Evolutionary conservation across 2,797 vertebrate species (phyloP).

Genomic region (Catamblyrhynchus diadema): DNA sequence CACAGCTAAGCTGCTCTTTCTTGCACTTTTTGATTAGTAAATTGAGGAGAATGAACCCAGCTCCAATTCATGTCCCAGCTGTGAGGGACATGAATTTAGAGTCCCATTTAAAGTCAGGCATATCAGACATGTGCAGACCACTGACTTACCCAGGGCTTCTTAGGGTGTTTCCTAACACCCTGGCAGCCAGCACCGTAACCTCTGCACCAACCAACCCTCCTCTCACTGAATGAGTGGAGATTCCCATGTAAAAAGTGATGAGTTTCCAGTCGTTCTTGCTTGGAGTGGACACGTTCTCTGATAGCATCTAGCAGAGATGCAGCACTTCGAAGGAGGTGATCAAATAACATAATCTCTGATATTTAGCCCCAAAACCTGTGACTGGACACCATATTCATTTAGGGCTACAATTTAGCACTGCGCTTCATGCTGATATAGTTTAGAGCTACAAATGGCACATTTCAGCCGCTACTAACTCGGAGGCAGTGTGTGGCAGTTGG

Average conservation of each 20-base stretch:
- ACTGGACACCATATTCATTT: not conserved
- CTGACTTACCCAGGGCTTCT: not conserved
- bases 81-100: not conserved
- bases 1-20: not conserved
- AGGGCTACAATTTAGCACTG: not conserved
- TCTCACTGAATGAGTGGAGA: not conserved
- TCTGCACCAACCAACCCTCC: not conserved
- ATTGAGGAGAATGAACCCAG: not conserved
- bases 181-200: not conserved
- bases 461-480: not conserved
- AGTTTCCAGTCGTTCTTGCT: not conserved
- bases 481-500: accelerated
- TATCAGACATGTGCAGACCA: not conserved
- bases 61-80: not conserved
- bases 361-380: not conserved
- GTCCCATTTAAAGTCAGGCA: not conserved
- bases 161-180: not conserved
- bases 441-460: not conserved
- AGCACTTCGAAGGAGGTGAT: not conserved
- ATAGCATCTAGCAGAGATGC: not conserved
- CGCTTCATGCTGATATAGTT: not conserved
- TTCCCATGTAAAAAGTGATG: not conserved
- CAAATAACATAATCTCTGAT: not conserved
- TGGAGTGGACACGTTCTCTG: not conserved
- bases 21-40: not conserved